phyloP scores from a whole-genome alignment of 2,888 invertebrate species.

The Atethmia centrago region DNA sequence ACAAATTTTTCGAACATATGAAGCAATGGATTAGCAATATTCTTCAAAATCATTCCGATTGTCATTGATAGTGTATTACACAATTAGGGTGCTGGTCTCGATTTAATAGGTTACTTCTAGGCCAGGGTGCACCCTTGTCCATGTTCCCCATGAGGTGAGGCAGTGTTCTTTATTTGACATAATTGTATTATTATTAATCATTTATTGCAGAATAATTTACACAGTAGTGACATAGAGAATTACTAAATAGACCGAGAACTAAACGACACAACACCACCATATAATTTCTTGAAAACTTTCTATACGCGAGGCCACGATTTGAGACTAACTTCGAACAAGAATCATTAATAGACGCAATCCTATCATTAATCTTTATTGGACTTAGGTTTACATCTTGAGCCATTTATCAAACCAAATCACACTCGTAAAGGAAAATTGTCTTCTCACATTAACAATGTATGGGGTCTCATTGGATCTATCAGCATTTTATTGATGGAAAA shows the following conservation, averaged over 20 bases:
- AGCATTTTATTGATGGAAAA: background rate
- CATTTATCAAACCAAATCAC: slow-evolving; percentile 5
- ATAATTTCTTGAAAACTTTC: background rate
- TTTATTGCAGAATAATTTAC: too few species aligned
- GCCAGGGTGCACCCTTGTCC: too few species aligned
- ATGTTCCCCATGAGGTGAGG: too few species aligned
- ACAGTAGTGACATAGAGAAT: too few species aligned
- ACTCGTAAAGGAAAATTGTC: background rate
- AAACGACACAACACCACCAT: background rate
- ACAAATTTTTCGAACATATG: too few species aligned
- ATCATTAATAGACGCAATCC: background rate
- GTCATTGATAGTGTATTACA: too few species aligned
- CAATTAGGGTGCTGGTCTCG: too few species aligned
- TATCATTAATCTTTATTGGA: slow-evolving; percentile 11
- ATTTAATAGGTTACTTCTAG: background rate
- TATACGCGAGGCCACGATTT: background rate
- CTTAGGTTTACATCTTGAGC: background rate
- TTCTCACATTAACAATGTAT: background rate
- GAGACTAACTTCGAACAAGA: background rate
- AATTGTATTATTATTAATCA: too few species aligned
- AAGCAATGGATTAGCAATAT: too few species aligned
- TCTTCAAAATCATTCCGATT: too few species aligned
- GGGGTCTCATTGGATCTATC: background rate
- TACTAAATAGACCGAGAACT: too few species aligned
- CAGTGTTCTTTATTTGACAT: too few species aligned